Evolutionary conservation across 2,113 vertebrate genomes (phyloP).

Genomic region (Tychaedon coryphoeus): DNA sequence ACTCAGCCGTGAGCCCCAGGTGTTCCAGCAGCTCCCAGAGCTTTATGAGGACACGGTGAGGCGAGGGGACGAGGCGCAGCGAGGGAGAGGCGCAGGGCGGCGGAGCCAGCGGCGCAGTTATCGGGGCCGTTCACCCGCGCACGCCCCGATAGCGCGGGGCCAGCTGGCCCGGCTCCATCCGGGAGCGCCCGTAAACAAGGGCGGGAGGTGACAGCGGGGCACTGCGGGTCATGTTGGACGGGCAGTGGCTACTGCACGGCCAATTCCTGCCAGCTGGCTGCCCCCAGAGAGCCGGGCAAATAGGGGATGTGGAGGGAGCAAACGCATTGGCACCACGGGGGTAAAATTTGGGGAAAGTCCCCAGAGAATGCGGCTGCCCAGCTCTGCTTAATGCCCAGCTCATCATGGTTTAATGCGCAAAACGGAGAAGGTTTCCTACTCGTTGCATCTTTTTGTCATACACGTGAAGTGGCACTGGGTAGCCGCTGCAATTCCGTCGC

Average conservation of each 20-base stretch:
- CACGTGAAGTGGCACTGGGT: background rate
- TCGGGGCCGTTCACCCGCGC: fast-evolving
- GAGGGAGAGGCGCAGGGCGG: background rate
- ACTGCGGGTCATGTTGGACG: fast-evolving
- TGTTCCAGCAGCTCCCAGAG: fast-evolving
- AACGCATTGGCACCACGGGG: fast-evolving
- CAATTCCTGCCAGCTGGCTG: fast-evolving
- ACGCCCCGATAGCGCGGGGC: background rate
- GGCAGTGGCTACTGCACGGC: background rate
- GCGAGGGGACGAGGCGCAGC: background rate
- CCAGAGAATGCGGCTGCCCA: fast-evolving
- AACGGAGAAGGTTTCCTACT: background rate
- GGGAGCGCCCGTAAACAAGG: background rate
- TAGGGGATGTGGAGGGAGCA: fast-evolving
- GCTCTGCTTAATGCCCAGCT: background rate
- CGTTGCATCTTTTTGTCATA: background rate
- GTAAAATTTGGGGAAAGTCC: background rate
- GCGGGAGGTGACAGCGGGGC: fast-evolving
- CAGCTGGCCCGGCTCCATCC: background rate
- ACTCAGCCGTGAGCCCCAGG: fast-evolving
- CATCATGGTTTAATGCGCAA: fast-evolving
- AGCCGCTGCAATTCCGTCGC: fast-evolving
- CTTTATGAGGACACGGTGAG: fast-evolving
- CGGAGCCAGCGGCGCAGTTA: background rate
- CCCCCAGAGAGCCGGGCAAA: background rate